Evolutionary conservation across 2,888 invertebrate genomes (phyloP).

Genomic region (Therioaphis trifolii): DNA sequence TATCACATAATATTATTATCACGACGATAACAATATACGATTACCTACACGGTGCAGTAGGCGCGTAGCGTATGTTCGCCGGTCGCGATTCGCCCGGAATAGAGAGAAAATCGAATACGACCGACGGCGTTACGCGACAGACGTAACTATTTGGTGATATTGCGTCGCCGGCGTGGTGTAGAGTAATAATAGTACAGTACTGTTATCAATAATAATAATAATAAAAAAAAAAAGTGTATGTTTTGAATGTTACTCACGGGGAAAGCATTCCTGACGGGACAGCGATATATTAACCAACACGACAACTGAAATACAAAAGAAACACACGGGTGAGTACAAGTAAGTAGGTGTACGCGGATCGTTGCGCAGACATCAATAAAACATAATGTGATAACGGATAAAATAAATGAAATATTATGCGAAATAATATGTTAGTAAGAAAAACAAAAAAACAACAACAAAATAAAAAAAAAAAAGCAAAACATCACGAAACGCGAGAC

Average conservation of each 20-base stretch:
- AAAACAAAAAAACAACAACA: neutral
- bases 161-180: neutral
- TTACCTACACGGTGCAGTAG: neutral
- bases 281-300: conserved; percentile 60
- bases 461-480: neutral
- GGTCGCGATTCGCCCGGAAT: neutral
- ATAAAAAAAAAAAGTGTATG: neutral
- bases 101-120: too few relatives aligned
- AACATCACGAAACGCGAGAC: conserved; percentile 5
- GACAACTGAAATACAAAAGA: conserved; percentile 56
- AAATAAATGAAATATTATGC: neutral
- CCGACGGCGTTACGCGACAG: neutral
- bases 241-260: conserved; percentile 59
- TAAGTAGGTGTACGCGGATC: neutral
- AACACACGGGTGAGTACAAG: neutral
- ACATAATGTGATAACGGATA: neutral
- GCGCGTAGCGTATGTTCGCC: neutral
- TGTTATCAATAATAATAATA: too few relatives aligned
- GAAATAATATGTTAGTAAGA: neutral
- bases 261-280: conserved; percentile 63
- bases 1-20: too few relatives aligned
- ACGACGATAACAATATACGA: neutral
- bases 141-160: neutral
- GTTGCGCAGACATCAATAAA: conserved; percentile 1
- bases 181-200: neutral